Base-by-base conservation (phyloP, 2,797 vertebrate genomes). In the Pseudopleuronectes americanus region DNA sequence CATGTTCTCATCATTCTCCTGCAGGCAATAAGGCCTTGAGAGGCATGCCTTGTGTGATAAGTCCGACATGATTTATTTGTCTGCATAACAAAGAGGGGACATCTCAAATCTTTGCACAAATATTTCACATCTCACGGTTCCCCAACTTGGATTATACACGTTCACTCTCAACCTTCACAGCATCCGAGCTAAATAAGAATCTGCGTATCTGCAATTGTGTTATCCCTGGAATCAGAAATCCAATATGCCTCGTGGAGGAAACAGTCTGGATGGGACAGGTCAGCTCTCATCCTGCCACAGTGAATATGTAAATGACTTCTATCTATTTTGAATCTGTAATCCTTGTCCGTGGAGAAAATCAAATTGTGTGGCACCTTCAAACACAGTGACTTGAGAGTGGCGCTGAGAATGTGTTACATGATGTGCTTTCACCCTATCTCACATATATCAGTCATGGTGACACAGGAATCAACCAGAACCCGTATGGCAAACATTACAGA, bases 1-100 rank as follows among this genome's bases (percentile, higher is more conserved):
- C 49, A 31, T 64, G 72, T 81, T 79, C 64, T 71, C 66, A 63
- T 87, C 80, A 84, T 71, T 86, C 79, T 84, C 64, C 70, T 13
- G 57, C 73, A 79, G 81, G 82, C 83, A 81, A 72, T 68, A 64
- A 71, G 77, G 69, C 84, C 78, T 77, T 85, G 67, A 83, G 76
- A 86, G 58, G 58, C 58, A 49, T 43, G 49, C 72, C 48, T 76
- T 48, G 13, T 73, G 68, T 49, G 62, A 77, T 61, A 78, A 80
- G 69, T 62, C 19, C 4, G 76, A 80, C 68, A 54, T 84, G 72
- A 89, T 90, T 89, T 84, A 87, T 85, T 76, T 49, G 41, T 77
- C 57, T 74, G 74, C 79, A 75, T 80, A 64, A 71, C 67, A 84
- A 80, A 83, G 23, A 64, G 54, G 43, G 57, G 62, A 64, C 55